Evolutionary conservation across 2,797 vertebrate species (phyloP).

Genomic region (Anabas testudineus): DNA sequence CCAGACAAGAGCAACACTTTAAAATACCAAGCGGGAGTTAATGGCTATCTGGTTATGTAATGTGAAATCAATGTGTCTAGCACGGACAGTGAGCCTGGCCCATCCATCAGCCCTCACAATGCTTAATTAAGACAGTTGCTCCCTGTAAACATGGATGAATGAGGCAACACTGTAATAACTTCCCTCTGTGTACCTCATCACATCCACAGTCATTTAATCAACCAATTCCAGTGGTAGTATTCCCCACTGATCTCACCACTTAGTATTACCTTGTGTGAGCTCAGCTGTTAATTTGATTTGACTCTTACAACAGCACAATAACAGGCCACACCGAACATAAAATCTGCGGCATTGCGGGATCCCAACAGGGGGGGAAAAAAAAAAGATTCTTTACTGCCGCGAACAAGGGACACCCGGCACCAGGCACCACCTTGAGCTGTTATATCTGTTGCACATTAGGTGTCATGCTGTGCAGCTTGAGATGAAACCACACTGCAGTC

Average conservation of each 20-base stretch:
- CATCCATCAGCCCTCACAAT: conserved; percentile 66
- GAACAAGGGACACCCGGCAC: conserved; percentile 29
- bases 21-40: conserved; percentile 46
- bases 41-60: conserved; percentile 65
- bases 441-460: conserved; percentile 54
- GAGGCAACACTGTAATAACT: conserved; percentile 59
- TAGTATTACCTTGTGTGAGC: conserved; percentile 60
- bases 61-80: conserved; percentile 78
- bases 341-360: conserved; percentile 29
- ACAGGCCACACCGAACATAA: conserved; percentile 24
- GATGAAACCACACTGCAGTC: conserved; percentile 65
- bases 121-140: conserved; percentile 79
- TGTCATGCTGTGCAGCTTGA: conserved; percentile 56
- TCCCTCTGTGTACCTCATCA: conserved; percentile 48
- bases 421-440: conserved; percentile 36
- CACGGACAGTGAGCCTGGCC: conserved; percentile 49
- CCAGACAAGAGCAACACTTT: conserved; percentile 49
- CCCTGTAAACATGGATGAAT: conserved; percentile 67
- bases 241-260: conserved; percentile 55
- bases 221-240: conserved; percentile 53
- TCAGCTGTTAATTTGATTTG: conserved; percentile 68
- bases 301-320: conserved; percentile 58
- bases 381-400: conserved; percentile 31
- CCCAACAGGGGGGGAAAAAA: conserved; percentile 39
- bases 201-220: conserved; percentile 66